Percentiles rank a stretch among this genome's conserved stretches.
phyloP scores from a whole-genome alignment of 1,140 invertebrate species.

The Melanaphis sacchari region DNA sequence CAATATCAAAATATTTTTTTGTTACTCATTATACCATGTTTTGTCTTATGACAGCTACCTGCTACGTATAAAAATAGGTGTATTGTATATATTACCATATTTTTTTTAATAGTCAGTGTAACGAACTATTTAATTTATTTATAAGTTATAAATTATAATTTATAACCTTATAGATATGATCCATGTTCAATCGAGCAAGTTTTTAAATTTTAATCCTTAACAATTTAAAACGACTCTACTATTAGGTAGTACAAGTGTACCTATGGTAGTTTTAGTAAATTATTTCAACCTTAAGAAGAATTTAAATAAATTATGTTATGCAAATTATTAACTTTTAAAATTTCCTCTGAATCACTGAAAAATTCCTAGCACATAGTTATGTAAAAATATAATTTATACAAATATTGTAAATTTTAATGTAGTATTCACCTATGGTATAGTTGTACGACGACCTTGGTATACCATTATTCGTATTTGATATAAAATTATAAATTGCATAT shows the following conservation, averaged over 20 bases:
- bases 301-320: neutral
- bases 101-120: neutral
- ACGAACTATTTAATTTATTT: neutral
- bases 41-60: neutral
- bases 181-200: neutral
- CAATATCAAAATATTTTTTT: neutral
- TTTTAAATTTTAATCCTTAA: neutral
- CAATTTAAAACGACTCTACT: neutral
- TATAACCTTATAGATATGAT: neutral
- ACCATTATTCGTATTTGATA: neutral
- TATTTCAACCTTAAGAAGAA: neutral
- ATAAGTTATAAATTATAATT: too few relatives aligned
- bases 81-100: neutral
- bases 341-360: slow-evolving; percentile 39
- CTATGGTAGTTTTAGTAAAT: neutral
- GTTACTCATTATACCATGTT: neutral
- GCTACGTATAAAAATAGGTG: neutral
- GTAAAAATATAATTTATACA: neutral
- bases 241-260: neutral
- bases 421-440: neutral
- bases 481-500: neutral
- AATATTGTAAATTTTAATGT: neutral
- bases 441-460: slow-evolving; percentile 6
- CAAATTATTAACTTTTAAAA: neutral
- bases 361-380: neutral